Conservation (phyloP, 2,888 invertebrate species). For the Tachina fera region DNA sequence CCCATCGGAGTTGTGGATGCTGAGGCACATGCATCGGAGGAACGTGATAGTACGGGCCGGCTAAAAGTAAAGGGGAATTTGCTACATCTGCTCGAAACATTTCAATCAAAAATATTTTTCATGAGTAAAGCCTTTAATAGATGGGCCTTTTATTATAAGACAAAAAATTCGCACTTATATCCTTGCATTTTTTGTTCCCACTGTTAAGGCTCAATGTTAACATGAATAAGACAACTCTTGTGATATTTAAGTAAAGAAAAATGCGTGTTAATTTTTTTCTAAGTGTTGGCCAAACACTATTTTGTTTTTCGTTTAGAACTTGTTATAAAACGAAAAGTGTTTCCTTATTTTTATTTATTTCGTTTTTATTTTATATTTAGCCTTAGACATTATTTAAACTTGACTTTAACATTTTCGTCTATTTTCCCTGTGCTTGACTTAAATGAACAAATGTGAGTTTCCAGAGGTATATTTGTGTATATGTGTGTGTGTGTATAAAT, state of each 20-base stretch:
- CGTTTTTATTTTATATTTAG: slow-evolving; percentile 24
- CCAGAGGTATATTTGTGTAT: background rate
- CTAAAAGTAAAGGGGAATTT: too few relatives aligned
- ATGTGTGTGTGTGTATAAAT: slow-evolving; percentile 7
- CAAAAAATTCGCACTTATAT: background rate
- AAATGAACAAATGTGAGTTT: background rate
- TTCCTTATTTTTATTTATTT: slow-evolving; percentile 33
- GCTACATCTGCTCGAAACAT: too few relatives aligned
- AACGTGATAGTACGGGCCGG: too few relatives aligned
- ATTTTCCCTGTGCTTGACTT: slow-evolving; percentile 40
- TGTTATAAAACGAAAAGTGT: slow-evolving; percentile 42
- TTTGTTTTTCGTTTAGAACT: slow-evolving; percentile 46
- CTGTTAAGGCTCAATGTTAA: slow-evolving; percentile 12
- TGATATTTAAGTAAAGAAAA: slow-evolving; percentile 48
- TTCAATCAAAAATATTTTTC: too few relatives aligned
- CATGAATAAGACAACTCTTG: background rate
- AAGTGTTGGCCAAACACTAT: slow-evolving; percentile 66
- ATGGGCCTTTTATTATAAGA: too few relatives aligned
- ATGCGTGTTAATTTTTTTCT: slow-evolving; percentile 56
- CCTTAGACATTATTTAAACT: slow-evolving; percentile 59
- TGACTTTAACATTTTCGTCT: slow-evolving; percentile 40
- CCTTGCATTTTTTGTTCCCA: background rate
- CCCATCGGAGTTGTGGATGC: too few relatives aligned
- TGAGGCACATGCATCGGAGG: too few relatives aligned
- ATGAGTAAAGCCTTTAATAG: too few relatives aligned